Base-by-base conservation (phyloP, 2,797 vertebrate genomes). In the Lagodon rhomboides region DNA sequence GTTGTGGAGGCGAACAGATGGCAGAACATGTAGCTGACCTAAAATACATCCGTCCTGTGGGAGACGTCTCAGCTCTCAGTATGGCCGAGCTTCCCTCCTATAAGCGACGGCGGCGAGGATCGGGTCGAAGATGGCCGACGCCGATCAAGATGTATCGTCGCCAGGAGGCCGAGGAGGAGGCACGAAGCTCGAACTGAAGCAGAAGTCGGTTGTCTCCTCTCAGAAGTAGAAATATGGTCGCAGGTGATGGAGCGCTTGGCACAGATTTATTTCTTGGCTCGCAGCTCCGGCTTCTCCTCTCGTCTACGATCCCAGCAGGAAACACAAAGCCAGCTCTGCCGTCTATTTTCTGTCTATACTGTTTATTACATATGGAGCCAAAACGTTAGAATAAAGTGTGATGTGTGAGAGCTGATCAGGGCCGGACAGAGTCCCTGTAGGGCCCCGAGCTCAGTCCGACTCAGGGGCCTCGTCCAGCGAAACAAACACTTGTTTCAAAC, bases 11-110 rank as follows among this genome's bases (percentile, higher is more conserved):
- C 69, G 87, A 94, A 92, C 93, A 94, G 92, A 94, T 94, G 93
- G 92, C 85, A 86, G 87, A 89, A 90, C 84, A 85, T 91, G 92
- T 87, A 90, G 83, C 89, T 91, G 92, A 94, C 92, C 94, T 94
- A 93, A 93, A 94, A 94, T 85, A 86, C 84, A 78, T 88, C 54
- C 59, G 41, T 94, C 93, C 92, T 89, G 53, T 30, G 92, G 92
- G 92, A 92, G 62, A 74, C 61, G 79, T 83, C 89, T 84, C 67
- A 77, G 79, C 77, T 82, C 85, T 89, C 85, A 89, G 70, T 84
- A 89, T 84, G 87, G 85, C 82, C 47, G 74, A 68, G 55, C 79
- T 23, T 80, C 75, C 85, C 82, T 12, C 11, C 79, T 77, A 55
- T 68, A 68, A 58, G 86, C 73, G 83, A 68, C 67, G 79, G 60